Base-by-base conservation (phyloP, 2,888 invertebrate species). In the Pimpla rufipes region DNA sequence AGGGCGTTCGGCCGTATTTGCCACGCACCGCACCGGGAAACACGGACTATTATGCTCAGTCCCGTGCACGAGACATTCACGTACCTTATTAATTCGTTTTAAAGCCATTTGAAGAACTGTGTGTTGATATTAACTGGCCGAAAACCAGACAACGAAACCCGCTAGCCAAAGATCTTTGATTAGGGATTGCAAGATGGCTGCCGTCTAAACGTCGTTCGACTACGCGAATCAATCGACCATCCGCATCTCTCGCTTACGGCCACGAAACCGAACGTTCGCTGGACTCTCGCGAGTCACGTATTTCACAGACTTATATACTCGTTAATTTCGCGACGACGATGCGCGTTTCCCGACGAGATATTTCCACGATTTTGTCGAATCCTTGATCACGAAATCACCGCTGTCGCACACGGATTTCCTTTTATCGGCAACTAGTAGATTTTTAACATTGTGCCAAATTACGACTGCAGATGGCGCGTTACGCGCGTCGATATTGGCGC, bases 61-160 rank as follows among this genome's bases (percentile, higher is more conserved):
- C 67, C 83, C 85, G 88, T 88, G 87, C 83, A 74, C 88, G 82
- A 86, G 89, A 89, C 90, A 90, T 92, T 94, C 94, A 96, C 96
- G 94, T 96, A 97, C 97, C 97, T 98, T 98, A 96, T 98, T 98
- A 96, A 98, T 98, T 97, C 98, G 97, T 97, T 98, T 98, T 97
- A 98, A 97, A 96, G 98, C 98, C 98, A 98, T 98, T 93, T 92
- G 93, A 92, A 90, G 91, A 90, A 90, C 89, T 92, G 91, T 93
- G 91, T 92, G 90, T 95, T 95, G 95, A 95, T 95, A 95, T 95
- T 95, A 95, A 95, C 96, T 96, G 96, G 95, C 95, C 95, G 95
- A 95, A 95, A 95, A 96, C 96, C 96, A 96, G 96, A 96, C 96
- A 96, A 96, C 96, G 96, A 96, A 96, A 96, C 95, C 90, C 95